Percentiles rank a stretch among this genome's conserved stretches.
phyloP scores from a whole-genome alignment of 2,888 invertebrate species.

The Erebia palarica region DNA sequence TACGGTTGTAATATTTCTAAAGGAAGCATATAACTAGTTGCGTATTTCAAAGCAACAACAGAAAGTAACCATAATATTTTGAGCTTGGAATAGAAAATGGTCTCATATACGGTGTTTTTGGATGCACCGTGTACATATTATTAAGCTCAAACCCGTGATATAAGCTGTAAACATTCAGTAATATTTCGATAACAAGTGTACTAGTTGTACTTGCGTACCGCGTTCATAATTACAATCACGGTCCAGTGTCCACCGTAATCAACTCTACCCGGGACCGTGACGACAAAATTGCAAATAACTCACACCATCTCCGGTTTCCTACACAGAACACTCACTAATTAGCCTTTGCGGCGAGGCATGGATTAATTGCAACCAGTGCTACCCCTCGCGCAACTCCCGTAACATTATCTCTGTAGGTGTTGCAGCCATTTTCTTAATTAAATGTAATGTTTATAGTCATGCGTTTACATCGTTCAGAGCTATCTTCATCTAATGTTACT shows the following conservation, averaged over 20 bases:
- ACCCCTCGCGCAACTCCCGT: slow-evolving; percentile 60
- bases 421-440: slow-evolving; percentile 71
- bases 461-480: slow-evolving; percentile 35
- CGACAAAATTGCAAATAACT: slow-evolving; percentile 66
- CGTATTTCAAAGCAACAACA: too few species aligned
- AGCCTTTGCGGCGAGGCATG: slow-evolving; percentile 71
- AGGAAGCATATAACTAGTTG: too few species aligned
- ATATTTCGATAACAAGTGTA: slow-evolving; percentile 16
- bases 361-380: slow-evolving; percentile 72
- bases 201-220: slow-evolving; percentile 11
- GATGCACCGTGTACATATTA: neutral
- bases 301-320: slow-evolving; percentile 74
- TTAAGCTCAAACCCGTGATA: neutral
- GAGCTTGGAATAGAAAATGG: neutral
- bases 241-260: slow-evolving; percentile 44
- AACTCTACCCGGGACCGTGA: slow-evolving; percentile 41
- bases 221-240: slow-evolving; percentile 40
- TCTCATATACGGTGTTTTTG: neutral
- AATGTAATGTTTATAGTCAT: slow-evolving; percentile 56
- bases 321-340: slow-evolving; percentile 70
- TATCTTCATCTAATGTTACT: slow-evolving; percentile 36
- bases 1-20: too few species aligned
- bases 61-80: too few species aligned
- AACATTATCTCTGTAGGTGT: slow-evolving; percentile 67
- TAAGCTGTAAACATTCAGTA: slow-evolving; percentile 5